A percentile compares a stretch with the other conserved stretches of the same genome.
phyloP scores from a whole-genome alignment of 2,797 vertebrate genomes.

The Caiman crocodilus region DNA sequence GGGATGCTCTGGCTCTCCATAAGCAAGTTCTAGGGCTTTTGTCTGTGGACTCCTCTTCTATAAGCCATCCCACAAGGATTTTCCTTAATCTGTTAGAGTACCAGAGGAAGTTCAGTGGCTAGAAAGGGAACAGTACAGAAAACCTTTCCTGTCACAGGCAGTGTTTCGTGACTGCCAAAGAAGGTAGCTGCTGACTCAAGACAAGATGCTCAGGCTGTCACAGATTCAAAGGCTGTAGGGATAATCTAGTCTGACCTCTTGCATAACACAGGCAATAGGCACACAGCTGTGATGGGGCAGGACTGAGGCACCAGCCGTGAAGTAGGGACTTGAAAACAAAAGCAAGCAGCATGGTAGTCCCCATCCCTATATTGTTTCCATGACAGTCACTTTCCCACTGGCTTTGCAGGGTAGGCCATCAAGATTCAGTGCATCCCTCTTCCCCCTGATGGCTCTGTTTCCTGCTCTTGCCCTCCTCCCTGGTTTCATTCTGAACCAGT shows the following conservation, averaged over 20 bases:
- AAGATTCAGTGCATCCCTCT: background rate
- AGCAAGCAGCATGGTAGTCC: background rate
- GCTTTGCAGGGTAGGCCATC: too few relatives aligned
- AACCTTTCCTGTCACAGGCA: background rate
- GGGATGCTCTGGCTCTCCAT: background rate
- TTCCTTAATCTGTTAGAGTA: background rate
- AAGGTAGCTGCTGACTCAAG: background rate
- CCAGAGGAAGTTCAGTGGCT: background rate
- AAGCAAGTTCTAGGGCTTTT: background rate
- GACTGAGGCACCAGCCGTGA: fast-evolving
- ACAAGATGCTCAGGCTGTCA: background rate
- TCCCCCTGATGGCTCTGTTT: background rate
- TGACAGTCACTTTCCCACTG: too few relatives aligned
- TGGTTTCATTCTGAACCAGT: fast-evolving
- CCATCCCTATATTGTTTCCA: background rate
- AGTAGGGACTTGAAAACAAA: background rate
- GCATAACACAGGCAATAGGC: background rate
- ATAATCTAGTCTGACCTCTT: background rate
- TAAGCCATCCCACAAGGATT: background rate
- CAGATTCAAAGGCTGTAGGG: fast-evolving
- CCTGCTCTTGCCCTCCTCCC: background rate
- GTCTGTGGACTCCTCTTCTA: background rate
- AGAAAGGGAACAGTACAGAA: background rate
- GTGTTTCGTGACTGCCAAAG: background rate
- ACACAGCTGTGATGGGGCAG: fast-evolving